These are phyloP conservation scores for Sympetrum striolatum DNA, from an alignment of 2,888 invertebrate species.

Conservation along the genomic window DNA sequence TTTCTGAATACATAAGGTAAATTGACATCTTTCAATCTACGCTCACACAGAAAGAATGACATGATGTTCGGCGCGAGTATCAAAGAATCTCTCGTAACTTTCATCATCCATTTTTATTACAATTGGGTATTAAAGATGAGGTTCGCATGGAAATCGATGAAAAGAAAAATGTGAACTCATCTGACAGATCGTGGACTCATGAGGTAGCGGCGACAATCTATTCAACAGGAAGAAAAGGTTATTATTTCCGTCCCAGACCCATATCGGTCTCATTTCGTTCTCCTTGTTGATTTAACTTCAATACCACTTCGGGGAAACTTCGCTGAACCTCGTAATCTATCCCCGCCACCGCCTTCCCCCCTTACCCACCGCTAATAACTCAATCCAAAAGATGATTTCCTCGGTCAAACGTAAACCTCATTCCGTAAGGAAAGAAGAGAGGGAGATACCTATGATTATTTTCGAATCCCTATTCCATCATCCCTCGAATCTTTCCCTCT, in stretches of 20 bases:
- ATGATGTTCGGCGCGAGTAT: too few relatives aligned
- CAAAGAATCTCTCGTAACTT: too few relatives aligned
- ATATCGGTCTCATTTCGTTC: not conserved
- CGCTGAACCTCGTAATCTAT: not conserved
- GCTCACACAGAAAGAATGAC: too few relatives aligned
- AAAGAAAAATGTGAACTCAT: too few relatives aligned
- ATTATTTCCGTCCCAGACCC: not conserved
- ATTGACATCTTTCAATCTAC: too few relatives aligned
- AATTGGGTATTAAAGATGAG: too few relatives aligned
- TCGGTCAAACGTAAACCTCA: not conserved
- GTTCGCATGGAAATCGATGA: too few relatives aligned
- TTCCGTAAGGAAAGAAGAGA: not conserved
- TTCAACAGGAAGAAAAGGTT: not conserved
- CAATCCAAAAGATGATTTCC: conserved; percentile 1
- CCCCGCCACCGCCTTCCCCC: not conserved
- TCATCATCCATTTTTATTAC: too few relatives aligned
- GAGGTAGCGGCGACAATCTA: not conserved
- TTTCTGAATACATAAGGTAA: too few relatives aligned
- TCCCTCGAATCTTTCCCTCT: not conserved
- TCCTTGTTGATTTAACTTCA: conserved; percentile 9
- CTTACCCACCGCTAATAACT: not conserved
- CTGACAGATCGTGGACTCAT: too few relatives aligned
- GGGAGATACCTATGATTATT: not conserved
- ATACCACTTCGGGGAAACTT: not conserved
- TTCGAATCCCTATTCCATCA: not conserved